phyloP scores from a whole-genome alignment of 2,113 vertebrate genomes.

The Paradisaea rubra region DNA sequence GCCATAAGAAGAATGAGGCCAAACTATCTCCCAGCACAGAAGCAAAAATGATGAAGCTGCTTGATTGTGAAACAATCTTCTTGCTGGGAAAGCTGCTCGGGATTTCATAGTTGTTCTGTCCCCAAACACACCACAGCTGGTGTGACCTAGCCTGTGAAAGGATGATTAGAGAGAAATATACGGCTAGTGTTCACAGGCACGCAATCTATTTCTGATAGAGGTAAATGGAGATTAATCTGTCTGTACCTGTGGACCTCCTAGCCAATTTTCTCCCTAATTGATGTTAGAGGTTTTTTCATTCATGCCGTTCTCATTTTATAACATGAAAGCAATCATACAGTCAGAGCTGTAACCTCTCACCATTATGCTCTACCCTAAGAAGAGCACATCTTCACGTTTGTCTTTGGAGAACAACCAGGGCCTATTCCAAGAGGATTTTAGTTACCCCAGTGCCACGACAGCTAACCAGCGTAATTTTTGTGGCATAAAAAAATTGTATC shows the following conservation, averaged over 20 bases:
- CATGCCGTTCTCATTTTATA: background rate
- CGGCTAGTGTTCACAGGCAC: background rate
- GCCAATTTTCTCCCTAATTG: background rate
- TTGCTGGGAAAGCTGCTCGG: background rate
- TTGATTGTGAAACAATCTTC: background rate
- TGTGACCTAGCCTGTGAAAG: background rate
- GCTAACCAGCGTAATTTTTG: background rate
- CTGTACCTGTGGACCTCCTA: background rate
- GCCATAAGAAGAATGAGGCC: background rate
- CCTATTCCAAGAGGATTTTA: background rate
- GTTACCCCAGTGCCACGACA: background rate
- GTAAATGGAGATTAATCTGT: background rate
- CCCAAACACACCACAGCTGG: background rate
- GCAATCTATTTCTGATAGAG: background rate
- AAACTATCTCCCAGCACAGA: background rate
- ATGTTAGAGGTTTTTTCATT: background rate
- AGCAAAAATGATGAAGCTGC: background rate
- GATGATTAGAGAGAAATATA: background rate
- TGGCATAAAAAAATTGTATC: background rate
- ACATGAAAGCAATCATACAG: background rate
- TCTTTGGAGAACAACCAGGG: background rate
- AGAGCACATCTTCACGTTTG: background rate
- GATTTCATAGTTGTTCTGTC: background rate
- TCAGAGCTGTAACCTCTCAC: background rate
- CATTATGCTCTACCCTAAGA: background rate